These are phyloP conservation scores for Plectropomus leopardus DNA, from an alignment of 2,113 vertebrate species.

Conservation along the genomic window DNA sequence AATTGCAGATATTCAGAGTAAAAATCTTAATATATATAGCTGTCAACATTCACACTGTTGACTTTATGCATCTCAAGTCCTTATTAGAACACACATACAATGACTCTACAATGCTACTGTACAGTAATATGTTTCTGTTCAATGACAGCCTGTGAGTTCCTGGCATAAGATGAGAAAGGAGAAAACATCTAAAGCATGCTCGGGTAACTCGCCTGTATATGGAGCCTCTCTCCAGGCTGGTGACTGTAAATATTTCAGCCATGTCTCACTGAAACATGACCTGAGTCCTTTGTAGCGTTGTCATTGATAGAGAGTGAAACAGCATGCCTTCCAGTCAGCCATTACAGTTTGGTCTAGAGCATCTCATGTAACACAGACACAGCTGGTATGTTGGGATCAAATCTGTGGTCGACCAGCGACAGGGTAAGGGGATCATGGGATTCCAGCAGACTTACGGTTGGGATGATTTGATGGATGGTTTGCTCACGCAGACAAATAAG, in stretches of 20 bases:
- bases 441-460: slow-evolving; percentile 45
- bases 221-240: slow-evolving; percentile 26
- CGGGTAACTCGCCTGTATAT: slow-evolving; percentile 13
- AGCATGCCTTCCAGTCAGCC: slow-evolving; percentile 61
- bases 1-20: neutral
- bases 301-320: slow-evolving; percentile 45
- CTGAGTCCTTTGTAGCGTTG: slow-evolving; percentile 53
- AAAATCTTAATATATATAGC: neutral
- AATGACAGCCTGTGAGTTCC: slow-evolving; percentile 59
- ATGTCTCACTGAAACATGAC: slow-evolving; percentile 69
- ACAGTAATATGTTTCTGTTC: slow-evolving; percentile 19
- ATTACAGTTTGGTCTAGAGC: slow-evolving; percentile 23
- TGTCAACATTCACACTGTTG: neutral
- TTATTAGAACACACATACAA: slow-evolving; percentile 26
- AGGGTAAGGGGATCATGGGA: slow-evolving; percentile 56
- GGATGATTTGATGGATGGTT: slow-evolving; percentile 29
- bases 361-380: slow-evolving; percentile 56
- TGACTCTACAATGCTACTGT: neutral
- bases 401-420: slow-evolving; percentile 35
- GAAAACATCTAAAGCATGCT: slow-evolving; percentile 38
- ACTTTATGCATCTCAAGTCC: neutral
- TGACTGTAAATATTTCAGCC: slow-evolving; percentile 70
- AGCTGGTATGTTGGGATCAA: slow-evolving; percentile 63
- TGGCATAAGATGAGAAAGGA: slow-evolving; percentile 62
- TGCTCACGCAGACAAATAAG: slow-evolving; percentile 56